Evolutionary conservation across 2,113 vertebrate genomes (phyloP).

Genomic region (Tachycineta bicolor): DNA sequence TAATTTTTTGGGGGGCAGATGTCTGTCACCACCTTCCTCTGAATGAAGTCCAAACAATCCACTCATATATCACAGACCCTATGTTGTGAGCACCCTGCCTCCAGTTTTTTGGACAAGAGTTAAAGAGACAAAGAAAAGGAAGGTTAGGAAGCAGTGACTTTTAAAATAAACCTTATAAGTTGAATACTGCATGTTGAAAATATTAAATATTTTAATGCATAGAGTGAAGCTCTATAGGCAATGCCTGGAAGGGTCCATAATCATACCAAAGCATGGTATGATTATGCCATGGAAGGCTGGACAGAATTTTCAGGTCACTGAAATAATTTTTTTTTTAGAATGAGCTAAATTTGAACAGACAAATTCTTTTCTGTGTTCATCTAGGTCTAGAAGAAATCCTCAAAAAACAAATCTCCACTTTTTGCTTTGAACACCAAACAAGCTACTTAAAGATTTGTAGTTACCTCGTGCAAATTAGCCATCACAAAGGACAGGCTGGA

Average conservation of each 20-base stretch:
- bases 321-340: not conserved
- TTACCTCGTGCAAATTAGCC: not conserved
- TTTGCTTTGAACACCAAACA: not conserved
- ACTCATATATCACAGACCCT: not conserved
- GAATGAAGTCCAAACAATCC: not conserved
- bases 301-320: not conserved
- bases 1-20: constrained; percentile 35
- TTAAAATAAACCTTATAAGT: not conserved
- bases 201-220: not conserved
- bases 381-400: not conserved
- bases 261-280: not conserved
- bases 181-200: not conserved
- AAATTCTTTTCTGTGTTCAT: not conserved
- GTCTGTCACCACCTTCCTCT: not conserved
- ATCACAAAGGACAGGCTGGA: not conserved
- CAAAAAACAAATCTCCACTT: not conserved
- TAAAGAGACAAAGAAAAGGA: not conserved
- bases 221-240: not conserved
- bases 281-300: not conserved
- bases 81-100: not conserved
- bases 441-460: not conserved
- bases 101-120: not conserved
- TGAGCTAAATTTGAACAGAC: not conserved
- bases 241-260: not conserved
- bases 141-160: not conserved